Evolutionary conservation across 2,888 invertebrate species (phyloP), one percentile per base, ranked within the genome.

Genomic region (Nomada goodeniana): DNA sequence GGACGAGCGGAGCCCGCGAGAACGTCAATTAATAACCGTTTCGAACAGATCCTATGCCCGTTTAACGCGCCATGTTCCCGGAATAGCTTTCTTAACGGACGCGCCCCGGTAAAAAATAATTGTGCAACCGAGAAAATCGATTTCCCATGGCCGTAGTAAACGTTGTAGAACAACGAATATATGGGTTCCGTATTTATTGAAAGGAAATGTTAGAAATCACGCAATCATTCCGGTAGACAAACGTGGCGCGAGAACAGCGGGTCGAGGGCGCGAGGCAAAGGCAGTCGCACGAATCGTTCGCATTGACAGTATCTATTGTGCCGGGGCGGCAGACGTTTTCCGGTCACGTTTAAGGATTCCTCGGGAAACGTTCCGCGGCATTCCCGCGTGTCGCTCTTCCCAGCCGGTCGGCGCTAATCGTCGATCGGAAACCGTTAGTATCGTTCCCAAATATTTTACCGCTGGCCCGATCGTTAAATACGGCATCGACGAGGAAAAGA

Each of bases 21-120:
- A 80, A 77, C 83, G 82, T 87, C 88, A 83, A 89, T 90, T 90
- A 89, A 89, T 90, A 89, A 90, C 87, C 88, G 82, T 89, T 89
- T 89, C 86, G 79, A 86, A 84, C 86, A 68, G 80, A 79, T 83
- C 80, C 76, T 70, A 29, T 76, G 76, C 65, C 75, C 74, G 55
- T 9, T 18, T 55, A 26, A n/a, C 18, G 65, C 44, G 13, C 57
- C n/a, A 13, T 29, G 26, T 36, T 52, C n/a, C 4, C 63, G 18
- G 11, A 36, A 71, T 60, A 52, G 23, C 10, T 53, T 61, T 50
- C 50, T 60, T 23, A 50, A 61, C 29, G 5, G 26, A n/a, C 15
- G 18, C 18, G n/a, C 11, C n/a, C 13, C 26, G 20, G 13, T 13
- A 13, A 26, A 26, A 11, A 20, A 20, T 57, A 57, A 23, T 57